Evolutionary conservation across 1,140 invertebrate species (phyloP).

Genomic region (Saccostrea echinata): DNA sequence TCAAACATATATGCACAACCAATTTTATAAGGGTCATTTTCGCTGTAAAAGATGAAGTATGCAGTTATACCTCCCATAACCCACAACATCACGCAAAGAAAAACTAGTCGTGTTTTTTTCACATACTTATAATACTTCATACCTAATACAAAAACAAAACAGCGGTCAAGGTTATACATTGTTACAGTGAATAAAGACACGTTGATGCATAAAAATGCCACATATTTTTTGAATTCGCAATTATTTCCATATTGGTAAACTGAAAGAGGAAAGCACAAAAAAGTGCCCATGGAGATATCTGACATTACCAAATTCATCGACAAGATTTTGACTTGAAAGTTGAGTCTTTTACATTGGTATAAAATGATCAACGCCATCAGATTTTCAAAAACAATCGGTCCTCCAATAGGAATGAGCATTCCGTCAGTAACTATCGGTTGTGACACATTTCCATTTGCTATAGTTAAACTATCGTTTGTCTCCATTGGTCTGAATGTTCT

Average conservation of each 20-base stretch:
- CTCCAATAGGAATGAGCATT: background rate
- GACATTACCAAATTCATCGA: background rate
- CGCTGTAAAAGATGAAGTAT: background rate
- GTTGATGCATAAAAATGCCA: background rate
- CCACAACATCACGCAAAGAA: background rate
- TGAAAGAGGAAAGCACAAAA: background rate
- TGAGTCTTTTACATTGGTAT: background rate
- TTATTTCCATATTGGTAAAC: background rate
- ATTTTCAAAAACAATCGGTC: background rate
- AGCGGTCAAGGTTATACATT: background rate
- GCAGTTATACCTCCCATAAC: background rate
- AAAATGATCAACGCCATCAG: background rate
- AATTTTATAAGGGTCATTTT: background rate
- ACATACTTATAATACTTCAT: background rate
- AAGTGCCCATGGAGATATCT: background rate
- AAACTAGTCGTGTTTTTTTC: background rate
- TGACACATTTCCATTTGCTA: background rate
- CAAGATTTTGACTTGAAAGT: background rate
- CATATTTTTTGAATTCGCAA: background rate
- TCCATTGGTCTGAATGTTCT: too few relatives aligned
- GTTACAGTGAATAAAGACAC: background rate
- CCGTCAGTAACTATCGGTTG: background rate
- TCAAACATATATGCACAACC: background rate
- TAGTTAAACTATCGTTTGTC: too few relatives aligned
- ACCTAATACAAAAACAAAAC: background rate